Conservation (phyloP, 1,140 invertebrate genomes). For the Bombus waltoni region DNA sequence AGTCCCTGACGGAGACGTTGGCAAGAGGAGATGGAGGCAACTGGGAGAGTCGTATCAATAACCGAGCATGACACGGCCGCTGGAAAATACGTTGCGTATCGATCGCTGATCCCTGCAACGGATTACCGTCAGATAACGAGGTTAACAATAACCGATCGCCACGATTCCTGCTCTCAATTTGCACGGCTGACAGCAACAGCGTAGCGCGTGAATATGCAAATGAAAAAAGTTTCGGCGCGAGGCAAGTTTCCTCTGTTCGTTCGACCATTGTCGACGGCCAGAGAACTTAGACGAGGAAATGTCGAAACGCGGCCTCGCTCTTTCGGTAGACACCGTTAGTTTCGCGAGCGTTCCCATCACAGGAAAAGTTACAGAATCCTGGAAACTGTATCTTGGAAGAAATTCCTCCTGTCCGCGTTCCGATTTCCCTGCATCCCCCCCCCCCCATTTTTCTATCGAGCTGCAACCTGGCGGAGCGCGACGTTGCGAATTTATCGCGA, state of each 20-base stretch:
- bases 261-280: neutral
- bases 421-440: neutral
- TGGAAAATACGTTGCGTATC: constrained; percentile 39
- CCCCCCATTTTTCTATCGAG: neutral
- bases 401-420: neutral
- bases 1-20: neutral
- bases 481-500: neutral
- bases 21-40: neutral
- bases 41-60: neutral
- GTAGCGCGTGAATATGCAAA: constrained; percentile 37
- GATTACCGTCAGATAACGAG: constrained; percentile 66
- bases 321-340: neutral
- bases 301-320: neutral
- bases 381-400: neutral
- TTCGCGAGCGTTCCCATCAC: neutral
- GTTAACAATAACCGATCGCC: constrained; percentile 55
- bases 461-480: too few species aligned
- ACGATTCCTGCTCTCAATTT: constrained; percentile 25
- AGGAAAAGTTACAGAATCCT: neutral
- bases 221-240: constrained; percentile 27
- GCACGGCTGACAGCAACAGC: constrained; percentile 13
- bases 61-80: constrained; percentile 9
- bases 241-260: neutral
- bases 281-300: neutral
- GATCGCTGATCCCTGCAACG: constrained; percentile 48